A percentile compares a stretch with the other conserved stretches of the same genome.
Evolutionary conservation across 2,888 invertebrate species (phyloP).

Genomic region (Thecophora atra): DNA sequence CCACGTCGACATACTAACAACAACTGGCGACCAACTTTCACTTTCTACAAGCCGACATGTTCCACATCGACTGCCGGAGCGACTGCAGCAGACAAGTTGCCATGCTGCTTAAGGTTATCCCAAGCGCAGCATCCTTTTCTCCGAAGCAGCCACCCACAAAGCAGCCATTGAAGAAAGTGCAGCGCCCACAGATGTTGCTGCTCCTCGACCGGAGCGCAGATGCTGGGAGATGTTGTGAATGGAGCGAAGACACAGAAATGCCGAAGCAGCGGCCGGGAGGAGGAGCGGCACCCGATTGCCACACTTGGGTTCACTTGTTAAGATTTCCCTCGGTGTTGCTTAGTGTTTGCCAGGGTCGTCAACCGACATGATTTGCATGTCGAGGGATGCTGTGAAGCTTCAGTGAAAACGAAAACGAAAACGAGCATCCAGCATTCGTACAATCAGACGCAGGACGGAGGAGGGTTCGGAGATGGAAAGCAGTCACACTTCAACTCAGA

Average conservation of each 20-base stretch:
- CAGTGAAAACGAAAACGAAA: constrained; percentile 21
- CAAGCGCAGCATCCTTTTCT: constrained; percentile 33
- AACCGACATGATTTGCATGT: constrained; percentile 17
- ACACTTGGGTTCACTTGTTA: constrained; percentile 18
- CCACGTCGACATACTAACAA: constrained; percentile 15
- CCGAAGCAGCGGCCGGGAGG: constrained; percentile 3
- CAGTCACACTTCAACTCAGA: constrained; percentile 26
- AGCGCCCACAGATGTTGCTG: neutral
- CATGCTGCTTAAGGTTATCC: constrained; percentile 35
- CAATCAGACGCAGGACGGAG: neutral
- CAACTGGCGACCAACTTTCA: constrained; percentile 48
- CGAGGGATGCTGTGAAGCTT: constrained; percentile 1
- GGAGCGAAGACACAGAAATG: constrained; percentile 28
- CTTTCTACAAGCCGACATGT: constrained; percentile 45
- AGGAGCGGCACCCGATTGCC: constrained; percentile 19
- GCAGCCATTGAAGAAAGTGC: constrained; percentile 1
- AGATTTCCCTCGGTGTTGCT: constrained; percentile 8
- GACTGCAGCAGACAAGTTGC: constrained; percentile 17
- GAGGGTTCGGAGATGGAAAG: constrained; percentile 18
- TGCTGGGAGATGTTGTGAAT: constrained; percentile 24
- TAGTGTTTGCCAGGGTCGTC: constrained; percentile 11
- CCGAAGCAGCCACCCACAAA: constrained; percentile 4
- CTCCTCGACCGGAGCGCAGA: constrained; percentile 3
- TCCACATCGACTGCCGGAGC: constrained; percentile 15
- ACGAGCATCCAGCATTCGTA: neutral